Base-by-base conservation (phyloP, 2,113 vertebrate species). In the Trichomycterus rosablanca region DNA sequence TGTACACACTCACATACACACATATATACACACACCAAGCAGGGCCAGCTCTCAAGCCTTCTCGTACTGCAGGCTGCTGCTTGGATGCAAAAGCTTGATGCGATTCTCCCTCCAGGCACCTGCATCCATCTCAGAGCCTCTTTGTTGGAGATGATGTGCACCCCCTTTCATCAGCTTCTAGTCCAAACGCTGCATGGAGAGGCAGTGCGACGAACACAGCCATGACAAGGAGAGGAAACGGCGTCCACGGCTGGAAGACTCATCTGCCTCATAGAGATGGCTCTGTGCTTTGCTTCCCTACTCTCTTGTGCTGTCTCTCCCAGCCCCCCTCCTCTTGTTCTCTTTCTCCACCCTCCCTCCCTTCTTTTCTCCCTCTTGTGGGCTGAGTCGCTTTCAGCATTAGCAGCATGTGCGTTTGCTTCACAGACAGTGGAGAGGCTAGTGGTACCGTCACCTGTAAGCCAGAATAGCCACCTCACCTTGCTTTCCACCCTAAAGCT, bases 71-170 rank as follows among this genome's bases (percentile, higher is more conserved):
- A 87, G 86, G 85, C 84, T 86, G 81, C 83, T 69, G 82, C 80
- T 86, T 82, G 83, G 84, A 82, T 77, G 83, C 72, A 80, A 86
- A 83, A 84, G 78, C 85, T 78, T 74, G 83, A 86, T 74, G 84
- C 74, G 81, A 85, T 80, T 78, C 76, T 86, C 77, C 85, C 84
- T 84, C 81, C 85, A 78, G 87, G 78, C 81, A 16, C 73, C 71
- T 71, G 40, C 75, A 71, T 72, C 78, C 84, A 84, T 86, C 84
- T 85, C 83, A 83, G 78, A 84, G 80, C 65, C 75, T 84, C 83
- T 81, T 82, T 81, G 81, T 85, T 74, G 78, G 67, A 73, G 73
- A 76, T 60, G 82, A 81, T 79, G 15, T 9, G 14, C 12, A n/a
- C 4, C 75, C 72, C 62, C 42, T 44, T 66, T 71, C 54, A 51